Evolutionary conservation across 2,113 vertebrate genomes (phyloP).

Genomic region (Pomatostomus ruficeps): DNA sequence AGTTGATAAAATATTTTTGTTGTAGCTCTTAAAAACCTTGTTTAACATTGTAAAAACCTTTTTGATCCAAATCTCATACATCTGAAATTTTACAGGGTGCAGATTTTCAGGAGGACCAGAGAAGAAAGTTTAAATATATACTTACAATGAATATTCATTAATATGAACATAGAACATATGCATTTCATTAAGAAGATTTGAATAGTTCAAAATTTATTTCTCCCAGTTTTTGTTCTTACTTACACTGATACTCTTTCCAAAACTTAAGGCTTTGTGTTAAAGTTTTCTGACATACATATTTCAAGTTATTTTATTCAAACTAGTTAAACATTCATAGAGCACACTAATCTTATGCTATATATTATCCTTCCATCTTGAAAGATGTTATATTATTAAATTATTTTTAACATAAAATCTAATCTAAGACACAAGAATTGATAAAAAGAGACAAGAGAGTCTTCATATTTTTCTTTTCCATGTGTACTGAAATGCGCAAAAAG

Average conservation of each 20-base stretch:
- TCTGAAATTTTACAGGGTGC: not conserved
- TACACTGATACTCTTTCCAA: not conserved
- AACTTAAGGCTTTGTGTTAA: not conserved
- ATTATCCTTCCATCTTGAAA: not conserved
- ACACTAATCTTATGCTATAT: not conserved
- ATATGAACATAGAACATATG: not conserved
- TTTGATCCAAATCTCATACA: not conserved
- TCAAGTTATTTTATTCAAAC: not conserved
- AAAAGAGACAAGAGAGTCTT: not conserved
- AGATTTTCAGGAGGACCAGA: not conserved
- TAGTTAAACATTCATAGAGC: not conserved
- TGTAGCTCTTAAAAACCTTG: not conserved
- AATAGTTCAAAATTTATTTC: not conserved
- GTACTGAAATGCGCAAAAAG: not conserved
- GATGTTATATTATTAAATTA: not conserved
- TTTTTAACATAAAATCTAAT: not conserved
- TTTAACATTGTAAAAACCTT: not conserved
- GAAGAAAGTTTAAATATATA: not conserved
- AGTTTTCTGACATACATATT: not conserved
- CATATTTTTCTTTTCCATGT: not conserved
- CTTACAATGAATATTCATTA: not conserved
- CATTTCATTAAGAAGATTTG: not conserved
- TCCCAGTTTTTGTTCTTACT: not conserved
- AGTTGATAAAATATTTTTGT: not conserved
- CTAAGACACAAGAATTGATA: not conserved